Evolutionary conservation across 2,113 vertebrate species (phyloP).

Genomic region (Cebus imitator): DNA sequence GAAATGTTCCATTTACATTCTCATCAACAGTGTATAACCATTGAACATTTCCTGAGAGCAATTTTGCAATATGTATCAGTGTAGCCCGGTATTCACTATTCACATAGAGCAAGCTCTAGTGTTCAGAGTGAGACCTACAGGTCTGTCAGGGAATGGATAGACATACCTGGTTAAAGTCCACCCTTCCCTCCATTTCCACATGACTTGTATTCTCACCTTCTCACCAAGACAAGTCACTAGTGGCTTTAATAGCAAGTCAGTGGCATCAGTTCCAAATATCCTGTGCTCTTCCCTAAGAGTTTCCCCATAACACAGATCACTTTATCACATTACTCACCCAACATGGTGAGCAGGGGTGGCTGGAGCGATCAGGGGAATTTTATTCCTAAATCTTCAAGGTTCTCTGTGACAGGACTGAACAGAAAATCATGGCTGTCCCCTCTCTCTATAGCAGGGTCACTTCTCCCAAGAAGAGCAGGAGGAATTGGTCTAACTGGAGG

Average conservation of each 20-base stretch:
- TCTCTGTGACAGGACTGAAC: not conserved
- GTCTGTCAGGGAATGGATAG: not conserved
- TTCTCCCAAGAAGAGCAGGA: not conserved
- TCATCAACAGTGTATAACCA: not conserved
- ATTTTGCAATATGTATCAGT: too few relatives aligned
- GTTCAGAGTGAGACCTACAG: not conserved
- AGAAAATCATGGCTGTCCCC: not conserved
- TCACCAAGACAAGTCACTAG: not conserved
- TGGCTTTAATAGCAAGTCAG: not conserved
- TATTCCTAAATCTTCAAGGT: not conserved
- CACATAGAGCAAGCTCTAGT: too few relatives aligned
- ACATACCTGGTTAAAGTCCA: too few relatives aligned
- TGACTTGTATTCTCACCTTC: not conserved
- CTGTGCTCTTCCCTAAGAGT: too few relatives aligned
- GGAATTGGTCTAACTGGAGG: too few relatives aligned
- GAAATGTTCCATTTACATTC: not conserved
- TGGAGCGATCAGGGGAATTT: rapidly evolving
- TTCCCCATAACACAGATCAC: too few relatives aligned
- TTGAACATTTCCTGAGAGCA: too few relatives aligned
- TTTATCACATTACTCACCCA: not conserved
- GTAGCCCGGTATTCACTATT: rapidly evolving
- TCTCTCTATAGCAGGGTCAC: not conserved
- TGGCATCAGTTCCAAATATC: not conserved
- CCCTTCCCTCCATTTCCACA: not conserved
- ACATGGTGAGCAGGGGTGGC: rapidly evolving